A percentile compares a stretch with the other conserved stretches of the same genome.
Evolutionary conservation across 2,888 invertebrate species (phyloP).

Genomic region (Cephus pygmeus): DNA sequence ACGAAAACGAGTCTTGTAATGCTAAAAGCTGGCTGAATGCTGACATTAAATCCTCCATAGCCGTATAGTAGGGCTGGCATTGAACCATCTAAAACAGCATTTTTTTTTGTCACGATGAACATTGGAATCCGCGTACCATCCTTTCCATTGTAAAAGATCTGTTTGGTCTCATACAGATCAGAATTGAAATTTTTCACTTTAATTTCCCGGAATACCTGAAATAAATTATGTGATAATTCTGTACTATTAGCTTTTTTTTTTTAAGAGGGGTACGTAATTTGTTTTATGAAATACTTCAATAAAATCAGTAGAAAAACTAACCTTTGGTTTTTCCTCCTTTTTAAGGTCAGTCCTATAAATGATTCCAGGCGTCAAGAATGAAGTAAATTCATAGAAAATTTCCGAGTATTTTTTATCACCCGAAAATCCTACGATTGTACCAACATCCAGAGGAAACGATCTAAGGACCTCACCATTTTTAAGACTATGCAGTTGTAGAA

Average conservation of each 20-base stretch:
- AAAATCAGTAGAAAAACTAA: conserved; percentile 27
- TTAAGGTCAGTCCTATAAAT: conserved; percentile 90
- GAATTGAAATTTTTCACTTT: conserved; percentile 85
- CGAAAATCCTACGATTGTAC: conserved; percentile 85
- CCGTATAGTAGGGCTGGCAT: conserved; percentile 92
- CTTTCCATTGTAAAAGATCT: conserved; percentile 92
- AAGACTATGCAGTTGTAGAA: conserved; percentile 83
- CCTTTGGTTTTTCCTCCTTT: conserved; percentile 68
- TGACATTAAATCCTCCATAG: conserved; percentile 97
- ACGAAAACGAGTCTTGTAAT: conserved; percentile 89
- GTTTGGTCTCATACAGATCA: conserved; percentile 82
- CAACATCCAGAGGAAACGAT: conserved; percentile 85
- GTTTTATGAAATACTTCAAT: background rate
- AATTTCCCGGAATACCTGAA: conserved; percentile 85
- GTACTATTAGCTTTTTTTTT: background rate
- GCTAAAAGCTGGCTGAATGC: conserved; percentile 90
- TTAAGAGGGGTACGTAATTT: background rate
- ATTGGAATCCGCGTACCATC: conserved; percentile 95
- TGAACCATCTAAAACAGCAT: conserved; percentile 74
- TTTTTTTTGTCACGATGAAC: conserved; percentile 89
- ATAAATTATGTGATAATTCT: conserved; percentile 14
- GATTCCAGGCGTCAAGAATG: conserved; percentile 89
- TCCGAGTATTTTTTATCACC: conserved; percentile 88
- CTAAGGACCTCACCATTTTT: conserved; percentile 77
- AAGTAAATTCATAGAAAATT: conserved; percentile 94